A percentile compares a stretch with the other conserved stretches of the same genome.
phyloP scores from a whole-genome alignment of 2,797 vertebrate genomes.

The Prionace glauca region DNA sequence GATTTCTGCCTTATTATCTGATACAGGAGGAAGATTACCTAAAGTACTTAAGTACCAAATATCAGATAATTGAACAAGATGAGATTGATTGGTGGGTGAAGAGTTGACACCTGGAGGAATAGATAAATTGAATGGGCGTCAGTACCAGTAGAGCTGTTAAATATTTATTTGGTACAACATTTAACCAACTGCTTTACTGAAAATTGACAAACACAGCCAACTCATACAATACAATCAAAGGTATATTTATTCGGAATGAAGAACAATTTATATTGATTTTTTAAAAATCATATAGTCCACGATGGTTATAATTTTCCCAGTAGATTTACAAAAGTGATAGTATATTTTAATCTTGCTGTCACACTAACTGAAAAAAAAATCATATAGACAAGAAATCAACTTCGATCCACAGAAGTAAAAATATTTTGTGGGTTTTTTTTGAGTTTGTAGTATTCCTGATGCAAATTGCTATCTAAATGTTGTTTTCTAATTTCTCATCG shows the following conservation, averaged over 20 bases:
- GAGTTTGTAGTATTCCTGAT: not conserved
- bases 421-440: not conserved
- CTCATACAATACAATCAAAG: not conserved
- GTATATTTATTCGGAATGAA: not conserved
- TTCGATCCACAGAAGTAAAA: not conserved
- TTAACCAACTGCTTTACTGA: not conserved
- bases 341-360: not conserved
- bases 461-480: not conserved
- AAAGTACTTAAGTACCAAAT: not conserved
- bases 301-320: not conserved
- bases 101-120: not conserved
- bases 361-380: not conserved
- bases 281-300: not conserved
- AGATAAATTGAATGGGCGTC: not conserved
- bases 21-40: not conserved
- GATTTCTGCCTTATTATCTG: not conserved
- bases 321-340: not conserved
- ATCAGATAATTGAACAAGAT: slow-evolving; percentile 8
- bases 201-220: not conserved
- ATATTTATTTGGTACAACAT: slow-evolving; percentile 1
- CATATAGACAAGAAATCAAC: not conserved
- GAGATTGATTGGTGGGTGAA: not conserved
- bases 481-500: too few relatives aligned
- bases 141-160: not conserved
- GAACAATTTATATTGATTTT: not conserved